Base-by-base conservation (phyloP, 2,113 vertebrate species). In the Salvelinus namaycush region DNA sequence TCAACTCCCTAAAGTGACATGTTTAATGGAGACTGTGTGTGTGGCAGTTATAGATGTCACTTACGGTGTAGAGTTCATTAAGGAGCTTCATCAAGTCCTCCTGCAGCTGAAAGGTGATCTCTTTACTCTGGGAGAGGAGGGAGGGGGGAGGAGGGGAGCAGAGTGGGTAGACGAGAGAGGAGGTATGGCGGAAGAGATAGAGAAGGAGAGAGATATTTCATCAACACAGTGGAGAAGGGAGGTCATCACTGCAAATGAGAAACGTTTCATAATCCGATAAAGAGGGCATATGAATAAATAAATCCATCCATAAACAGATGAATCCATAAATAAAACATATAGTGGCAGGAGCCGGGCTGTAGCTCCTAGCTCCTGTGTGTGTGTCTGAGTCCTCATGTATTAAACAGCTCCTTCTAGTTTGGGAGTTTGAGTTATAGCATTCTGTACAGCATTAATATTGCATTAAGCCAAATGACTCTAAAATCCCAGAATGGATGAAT, bases 1-100 rank as follows among this genome's bases (percentile, higher is more conserved):
- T 9, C 9, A 11, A 18, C n/a, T 62, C 7, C 59, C 20, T 20
- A 24, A 22, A 24, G 59, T 8, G 11, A 24, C 11, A 12, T 44
- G 9, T 44, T 12, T 12, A 11, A 44, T 44, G 39, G 39, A 44
- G 9, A 62, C 59, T 5, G n/a, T 24, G 59, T 22, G 18, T 62
- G n/a, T 24, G n/a, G 59, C 59, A 62, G 20, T n/a, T 62, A 16
- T n/a, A n/a, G n/a, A 24, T 24, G 59, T 8, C 6, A 90, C 97
- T 97, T 92, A 99, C 98, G 72, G 97, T 99, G 89, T 99, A 98
- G 75, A 99, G 96, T 91, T 99, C 98, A 4, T 98, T 99, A 79
- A 99, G 95, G 78, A 99, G 97, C 94, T 97, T 99, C 97, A 99
- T 98, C 87, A 99, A 94, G 90, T 99, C 98, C 81, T 99, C 98